Evolutionary conservation across 2,888 invertebrate genomes (phyloP).

Genomic region (Gisinianus flammeolus): DNA sequence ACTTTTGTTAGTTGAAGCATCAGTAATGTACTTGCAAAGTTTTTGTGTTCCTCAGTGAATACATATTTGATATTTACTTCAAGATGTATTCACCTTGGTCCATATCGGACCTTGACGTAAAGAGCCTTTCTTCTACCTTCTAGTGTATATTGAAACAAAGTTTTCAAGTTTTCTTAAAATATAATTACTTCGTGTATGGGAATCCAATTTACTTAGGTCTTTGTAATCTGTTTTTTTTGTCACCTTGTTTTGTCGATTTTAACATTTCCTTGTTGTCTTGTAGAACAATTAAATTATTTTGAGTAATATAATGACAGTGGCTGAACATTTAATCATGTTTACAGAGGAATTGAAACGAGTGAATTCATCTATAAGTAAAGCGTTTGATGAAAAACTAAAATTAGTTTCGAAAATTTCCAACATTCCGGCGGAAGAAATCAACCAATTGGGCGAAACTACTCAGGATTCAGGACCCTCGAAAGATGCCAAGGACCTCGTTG

Average conservation of each 20-base stretch:
- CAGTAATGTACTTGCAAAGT: too few species aligned
- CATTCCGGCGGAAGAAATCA: slow-evolving; percentile 67
- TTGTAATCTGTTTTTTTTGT: neutral
- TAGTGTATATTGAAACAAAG: too few species aligned
- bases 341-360: slow-evolving; percentile 76
- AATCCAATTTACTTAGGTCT: too few species aligned
- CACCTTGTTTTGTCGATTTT: neutral
- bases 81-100: too few species aligned
- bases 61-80: too few species aligned
- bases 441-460: slow-evolving; percentile 51
- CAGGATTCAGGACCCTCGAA: slow-evolving; percentile 62
- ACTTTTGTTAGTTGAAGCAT: too few species aligned
- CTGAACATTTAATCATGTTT: too few species aligned
- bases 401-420: slow-evolving; percentile 78
- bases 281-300: neutral
- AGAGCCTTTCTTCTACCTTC: too few species aligned
- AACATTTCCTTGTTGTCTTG: neutral
- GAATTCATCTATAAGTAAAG: slow-evolving; percentile 73
- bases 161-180: too few species aligned
- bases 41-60: too few species aligned
- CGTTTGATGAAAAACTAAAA: slow-evolving; percentile 74
- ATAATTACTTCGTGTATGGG: too few species aligned
- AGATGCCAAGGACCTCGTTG: slow-evolving; percentile 73
- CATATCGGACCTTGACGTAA: too few species aligned
- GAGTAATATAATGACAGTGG: neutral